A percentile compares a stretch with the other conserved stretches of the same genome.
Conservation (phyloP, 35 echinoderm and acorn worm species). For the Eucidaris tribuloides region DNA sequence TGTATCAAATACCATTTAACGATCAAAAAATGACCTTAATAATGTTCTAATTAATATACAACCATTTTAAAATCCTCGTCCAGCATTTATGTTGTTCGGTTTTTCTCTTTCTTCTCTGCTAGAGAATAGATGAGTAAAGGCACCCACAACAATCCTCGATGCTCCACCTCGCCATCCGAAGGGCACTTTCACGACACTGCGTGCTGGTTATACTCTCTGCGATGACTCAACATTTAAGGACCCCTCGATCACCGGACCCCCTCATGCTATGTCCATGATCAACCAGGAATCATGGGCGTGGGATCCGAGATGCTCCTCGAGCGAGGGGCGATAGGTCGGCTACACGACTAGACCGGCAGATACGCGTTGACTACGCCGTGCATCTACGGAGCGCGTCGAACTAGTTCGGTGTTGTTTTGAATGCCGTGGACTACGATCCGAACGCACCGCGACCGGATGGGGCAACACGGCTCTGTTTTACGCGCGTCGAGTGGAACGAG, state of each 20-base stretch:
- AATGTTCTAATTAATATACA: no score
- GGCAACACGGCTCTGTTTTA: slow-evolving; percentile 88
- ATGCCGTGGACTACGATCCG: slow-evolving; percentile 77
- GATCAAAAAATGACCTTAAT: no score
- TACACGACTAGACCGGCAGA: slow-evolving; percentile 50
- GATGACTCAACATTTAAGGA: slow-evolving; percentile 40
- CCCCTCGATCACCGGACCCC: slow-evolving; percentile 42
- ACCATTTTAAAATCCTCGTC: no score
- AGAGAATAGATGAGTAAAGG: background rate
- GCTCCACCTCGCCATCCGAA: slow-evolving; percentile 58
- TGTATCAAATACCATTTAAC: no score
- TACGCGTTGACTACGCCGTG: slow-evolving; percentile 81
- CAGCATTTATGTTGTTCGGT: background rate
- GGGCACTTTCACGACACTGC: slow-evolving; percentile 82
- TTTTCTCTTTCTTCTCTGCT: background rate
- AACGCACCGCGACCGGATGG: slow-evolving; percentile 68
- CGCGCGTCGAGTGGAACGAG: slow-evolving; percentile 56
- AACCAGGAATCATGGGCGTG: slow-evolving; percentile 72
- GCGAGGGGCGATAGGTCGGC: slow-evolving; percentile 60
- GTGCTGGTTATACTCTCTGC: slow-evolving; percentile 22
- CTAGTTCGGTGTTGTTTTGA: slow-evolving; percentile 51
- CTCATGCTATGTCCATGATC: slow-evolving; percentile 64
- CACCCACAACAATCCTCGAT: slow-evolving; percentile 27
- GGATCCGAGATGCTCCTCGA: slow-evolving; percentile 84
- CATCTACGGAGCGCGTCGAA: slow-evolving; percentile 52